Percentiles rank a stretch among this genome's conserved stretches.
Evolutionary conservation across 2,113 vertebrate species (phyloP).

Genomic region (Lipophrys pholis): DNA sequence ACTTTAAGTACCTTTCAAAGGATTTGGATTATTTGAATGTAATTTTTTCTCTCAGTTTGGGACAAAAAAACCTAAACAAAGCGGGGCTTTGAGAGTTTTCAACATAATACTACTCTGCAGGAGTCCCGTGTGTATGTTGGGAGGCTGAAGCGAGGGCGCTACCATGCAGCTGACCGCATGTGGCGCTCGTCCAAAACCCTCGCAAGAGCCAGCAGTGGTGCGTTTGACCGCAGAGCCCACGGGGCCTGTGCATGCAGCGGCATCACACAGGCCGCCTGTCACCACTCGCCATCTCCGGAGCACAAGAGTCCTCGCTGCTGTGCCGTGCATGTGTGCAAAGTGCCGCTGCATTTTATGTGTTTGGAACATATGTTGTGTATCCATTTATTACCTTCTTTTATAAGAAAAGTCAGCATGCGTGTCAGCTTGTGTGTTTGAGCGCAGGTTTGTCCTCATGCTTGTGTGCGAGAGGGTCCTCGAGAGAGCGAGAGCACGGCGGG

Average conservation of each 20-base stretch:
- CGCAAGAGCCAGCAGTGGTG: slow-evolving; percentile 50
- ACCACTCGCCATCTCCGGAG: slow-evolving; percentile 42
- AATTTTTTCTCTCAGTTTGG: not conserved
- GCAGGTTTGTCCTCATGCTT: slow-evolving; percentile 27
- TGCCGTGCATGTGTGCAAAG: not conserved
- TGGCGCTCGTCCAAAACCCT: slow-evolving; percentile 68
- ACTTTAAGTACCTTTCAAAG: not conserved
- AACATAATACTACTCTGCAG: slow-evolving; percentile 24
- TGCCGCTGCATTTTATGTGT: slow-evolving; percentile 12
- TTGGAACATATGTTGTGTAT: slow-evolving; percentile 26
- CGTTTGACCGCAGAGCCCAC: slow-evolving; percentile 68
- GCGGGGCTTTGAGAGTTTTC: slow-evolving; percentile 29
- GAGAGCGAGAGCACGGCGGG: slow-evolving; percentile 50
- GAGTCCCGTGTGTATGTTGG: slow-evolving; percentile 59
- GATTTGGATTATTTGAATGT: not conserved
- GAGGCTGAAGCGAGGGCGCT: slow-evolving; percentile 66
- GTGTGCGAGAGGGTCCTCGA: slow-evolving; percentile 27
- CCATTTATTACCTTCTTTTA: slow-evolving; percentile 32
- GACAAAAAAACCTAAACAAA: slow-evolving; percentile 12
- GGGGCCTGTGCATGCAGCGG: slow-evolving; percentile 52
- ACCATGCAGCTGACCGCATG: slow-evolving; percentile 69
- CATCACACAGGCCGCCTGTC: slow-evolving; percentile 67
- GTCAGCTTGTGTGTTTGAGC: slow-evolving; percentile 6
- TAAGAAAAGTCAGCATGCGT: not conserved
- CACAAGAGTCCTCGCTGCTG: not conserved